Evolutionary conservation across 2,797 vertebrate species (phyloP).

Genomic region (Balearica regulorum): DNA sequence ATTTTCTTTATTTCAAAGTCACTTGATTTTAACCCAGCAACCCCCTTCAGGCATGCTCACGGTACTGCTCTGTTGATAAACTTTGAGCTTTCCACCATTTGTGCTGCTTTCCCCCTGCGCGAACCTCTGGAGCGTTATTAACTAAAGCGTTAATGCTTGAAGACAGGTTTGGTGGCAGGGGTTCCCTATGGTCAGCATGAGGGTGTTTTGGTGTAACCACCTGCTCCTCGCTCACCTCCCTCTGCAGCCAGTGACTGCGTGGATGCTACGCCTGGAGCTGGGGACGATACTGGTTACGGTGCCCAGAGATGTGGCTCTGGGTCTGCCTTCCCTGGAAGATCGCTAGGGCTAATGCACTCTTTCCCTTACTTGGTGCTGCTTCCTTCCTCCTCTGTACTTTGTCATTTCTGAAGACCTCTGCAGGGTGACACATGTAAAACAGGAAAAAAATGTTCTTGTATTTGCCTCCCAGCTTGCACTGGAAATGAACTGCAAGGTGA

Average conservation of each 20-base stretch:
- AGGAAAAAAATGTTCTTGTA: not conserved
- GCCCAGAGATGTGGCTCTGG: not conserved
- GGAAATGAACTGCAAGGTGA: constrained; percentile 48
- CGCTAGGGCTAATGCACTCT: rapidly evolving
- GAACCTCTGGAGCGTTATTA: not conserved
- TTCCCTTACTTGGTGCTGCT: not conserved
- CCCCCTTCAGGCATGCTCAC: not conserved
- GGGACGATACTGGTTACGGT: rapidly evolving
- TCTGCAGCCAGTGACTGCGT: not conserved
- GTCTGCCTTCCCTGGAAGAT: not conserved
- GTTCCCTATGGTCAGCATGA: rapidly evolving
- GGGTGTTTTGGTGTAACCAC: not conserved
- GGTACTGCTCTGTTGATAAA: not conserved
- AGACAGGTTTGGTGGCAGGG: not conserved
- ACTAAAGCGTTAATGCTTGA: not conserved
- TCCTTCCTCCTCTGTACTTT: not conserved
- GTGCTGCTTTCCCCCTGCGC: not conserved
- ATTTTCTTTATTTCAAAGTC: constrained; percentile 1
- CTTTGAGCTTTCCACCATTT: not conserved
- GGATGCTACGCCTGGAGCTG: not conserved
- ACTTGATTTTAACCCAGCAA: not conserved
- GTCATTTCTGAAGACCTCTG: not conserved
- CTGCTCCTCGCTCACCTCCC: not conserved
- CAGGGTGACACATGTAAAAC: not conserved
- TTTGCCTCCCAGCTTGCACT: constrained; percentile 45